Conservation (phyloP, 1,140 invertebrate species). For the Achroia grisella region DNA sequence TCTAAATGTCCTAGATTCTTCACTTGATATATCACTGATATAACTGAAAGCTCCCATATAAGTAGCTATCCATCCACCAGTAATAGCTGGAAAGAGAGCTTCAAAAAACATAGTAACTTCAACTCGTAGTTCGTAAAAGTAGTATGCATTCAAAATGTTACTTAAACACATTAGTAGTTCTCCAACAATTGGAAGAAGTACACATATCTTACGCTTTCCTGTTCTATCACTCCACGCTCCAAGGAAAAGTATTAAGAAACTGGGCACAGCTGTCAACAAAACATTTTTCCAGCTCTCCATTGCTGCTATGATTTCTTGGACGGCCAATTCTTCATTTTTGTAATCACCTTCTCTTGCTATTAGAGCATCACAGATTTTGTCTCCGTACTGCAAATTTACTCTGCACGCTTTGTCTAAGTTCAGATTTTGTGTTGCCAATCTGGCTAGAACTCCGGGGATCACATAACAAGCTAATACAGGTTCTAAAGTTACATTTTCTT, state of each 20-base stretch:
- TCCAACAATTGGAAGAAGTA: slow-evolving; percentile 84
- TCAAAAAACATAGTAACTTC: slow-evolving; percentile 77
- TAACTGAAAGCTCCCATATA: slow-evolving; percentile 93
- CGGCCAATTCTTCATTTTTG: slow-evolving; percentile 56
- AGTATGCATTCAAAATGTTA: slow-evolving; percentile 83
- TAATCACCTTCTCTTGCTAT: slow-evolving; percentile 57
- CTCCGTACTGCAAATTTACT: slow-evolving; percentile 72
- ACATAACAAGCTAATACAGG: slow-evolving; percentile 73
- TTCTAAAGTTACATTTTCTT: slow-evolving; percentile 73
- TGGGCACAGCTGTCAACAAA: slow-evolving; percentile 66
- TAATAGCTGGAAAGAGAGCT: slow-evolving; percentile 81
- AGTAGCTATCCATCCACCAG: slow-evolving; percentile 89
- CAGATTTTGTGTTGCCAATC: slow-evolving; percentile 74
- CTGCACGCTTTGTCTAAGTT: slow-evolving; percentile 77
- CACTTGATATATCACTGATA: slow-evolving; percentile 88
- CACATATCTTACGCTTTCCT: slow-evolving; percentile 84
- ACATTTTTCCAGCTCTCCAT: slow-evolving; percentile 73
- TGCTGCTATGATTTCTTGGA: slow-evolving; percentile 71
- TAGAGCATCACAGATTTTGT: slow-evolving; percentile 70
- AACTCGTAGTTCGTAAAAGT: slow-evolving; percentile 81
- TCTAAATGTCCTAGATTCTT: slow-evolving; percentile 85
- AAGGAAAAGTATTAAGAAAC: slow-evolving; percentile 72
- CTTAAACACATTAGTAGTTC: slow-evolving; percentile 82
- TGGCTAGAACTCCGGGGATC: slow-evolving; percentile 66
- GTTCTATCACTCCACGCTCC: slow-evolving; percentile 79